Percentiles rank a stretch among this genome's conserved stretches.
These are phyloP conservation scores for Enteromius fasciolatus DNA, from an alignment of 2,797 vertebrate genomes.

Conservation along the genomic window DNA sequence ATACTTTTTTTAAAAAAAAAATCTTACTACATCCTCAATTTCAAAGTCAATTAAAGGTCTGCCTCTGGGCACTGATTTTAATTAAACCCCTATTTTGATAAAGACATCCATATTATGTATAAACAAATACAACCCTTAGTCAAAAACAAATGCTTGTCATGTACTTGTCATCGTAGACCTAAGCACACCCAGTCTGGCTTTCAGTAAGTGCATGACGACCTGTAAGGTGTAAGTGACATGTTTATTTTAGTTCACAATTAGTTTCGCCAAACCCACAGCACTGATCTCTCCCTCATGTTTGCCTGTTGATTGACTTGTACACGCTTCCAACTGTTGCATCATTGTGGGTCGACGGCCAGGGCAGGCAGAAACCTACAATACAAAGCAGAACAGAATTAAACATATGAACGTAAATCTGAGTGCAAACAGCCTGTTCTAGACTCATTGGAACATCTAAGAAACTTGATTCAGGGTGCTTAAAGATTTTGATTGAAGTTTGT, in stretches of 20 bases:
- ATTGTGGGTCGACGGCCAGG: constrained; percentile 8
- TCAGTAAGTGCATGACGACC: constrained; percentile 7
- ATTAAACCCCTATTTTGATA: background rate
- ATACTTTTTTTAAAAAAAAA: background rate
- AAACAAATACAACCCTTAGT: constrained; percentile 24
- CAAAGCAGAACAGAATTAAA: constrained; percentile 10
- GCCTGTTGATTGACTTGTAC: constrained; percentile 43
- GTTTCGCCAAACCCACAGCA: constrained; percentile 36
- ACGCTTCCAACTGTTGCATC: constrained; percentile 25
- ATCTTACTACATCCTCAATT: background rate
- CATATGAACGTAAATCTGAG: background rate
- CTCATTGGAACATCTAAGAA: constrained; percentile 9
- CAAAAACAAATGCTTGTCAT: constrained; percentile 30
- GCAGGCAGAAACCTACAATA: constrained; percentile 10
- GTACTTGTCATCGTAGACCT: background rate
- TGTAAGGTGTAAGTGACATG: constrained; percentile 47
- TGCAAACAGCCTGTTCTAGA: background rate
- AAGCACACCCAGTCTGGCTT: constrained; percentile 12
- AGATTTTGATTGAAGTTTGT: constrained; percentile 3
- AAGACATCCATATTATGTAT: background rate
- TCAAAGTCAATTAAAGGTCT: background rate
- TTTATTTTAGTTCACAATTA: constrained; percentile 51
- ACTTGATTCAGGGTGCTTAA: background rate
- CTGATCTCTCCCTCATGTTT: constrained; percentile 14
- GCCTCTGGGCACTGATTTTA: background rate